Evolutionary conservation across 2,888 invertebrate species (phyloP), one percentile per base, ranked within the genome.

Genomic region (Scaptodrosophila latifasciaeformis): DNA sequence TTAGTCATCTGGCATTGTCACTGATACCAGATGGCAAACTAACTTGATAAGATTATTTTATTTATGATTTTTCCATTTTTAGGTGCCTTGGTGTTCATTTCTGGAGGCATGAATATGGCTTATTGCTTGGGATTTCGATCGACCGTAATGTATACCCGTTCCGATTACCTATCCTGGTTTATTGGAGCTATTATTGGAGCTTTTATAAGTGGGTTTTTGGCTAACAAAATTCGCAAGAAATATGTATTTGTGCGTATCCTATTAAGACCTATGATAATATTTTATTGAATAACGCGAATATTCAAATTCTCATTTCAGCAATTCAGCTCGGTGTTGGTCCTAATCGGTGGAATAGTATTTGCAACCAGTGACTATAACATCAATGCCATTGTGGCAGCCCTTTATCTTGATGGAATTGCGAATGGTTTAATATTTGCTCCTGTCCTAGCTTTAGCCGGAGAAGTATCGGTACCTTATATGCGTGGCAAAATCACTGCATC

Each of bases 331-430:
- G 18, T 64, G 3, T 29, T 83, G 15, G 72, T 81, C 1, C 45
- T 67, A 0, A 13, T 82, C 2, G 61, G 72, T 0, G 83, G 83
- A 4, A 63, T 78, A 18, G 49, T 82, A 0, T 65, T 67, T 18
- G 37, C 63, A 2, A 49, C 61, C 13, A 57, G 49, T 2, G 51
- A 67, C 1, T n/a, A 49, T 9, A 47, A 63, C n/a, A 46, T 54
- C 2, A 10, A 53, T 1, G 63, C 65, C 0, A 18, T 71, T 1
- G 51, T 62, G 1, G 54, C 63, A 1, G 66, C 68, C n/a, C 70
- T 78, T 15, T 82, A 82, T 18, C 19, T 83, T 6, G 74, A 83
- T 56, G 83, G 83, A 7, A 62, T 70, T 21, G 83, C 79, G 3
- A 70, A 76, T 51, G 83, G 83, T 2, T 49, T 82, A n/a, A 58